Base-by-base conservation (phyloP, 23 tunicate species). In the Trididemnum nubilum region DNA sequence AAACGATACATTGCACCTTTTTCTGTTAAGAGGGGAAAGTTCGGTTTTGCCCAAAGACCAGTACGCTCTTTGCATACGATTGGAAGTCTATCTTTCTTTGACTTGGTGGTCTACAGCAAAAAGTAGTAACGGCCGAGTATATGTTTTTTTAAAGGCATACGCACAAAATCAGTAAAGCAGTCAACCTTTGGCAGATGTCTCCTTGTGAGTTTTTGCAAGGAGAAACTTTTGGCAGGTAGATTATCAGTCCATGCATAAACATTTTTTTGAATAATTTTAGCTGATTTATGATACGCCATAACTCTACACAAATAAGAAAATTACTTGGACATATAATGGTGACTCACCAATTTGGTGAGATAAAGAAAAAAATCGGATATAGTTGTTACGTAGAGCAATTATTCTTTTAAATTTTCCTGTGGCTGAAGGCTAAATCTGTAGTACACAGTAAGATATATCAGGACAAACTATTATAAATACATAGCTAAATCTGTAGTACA, bases 31-130 rank as follows among this genome's bases (percentile, higher is more conserved):
- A 24, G 29, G 23, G n/a, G 70, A 63, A 63, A 63, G 70, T 63
- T 63, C 70, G 22, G 32, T 63, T 63, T 63, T 63, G 70, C 29
- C 23, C 70, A 63, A 63, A 63, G 70, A 63, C 29, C 23, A 63
- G 32, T 63, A 23, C 5, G 32, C 31, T 63, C 70, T 22, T 63
- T 24, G 70, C 70, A 24, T 63, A 23, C 29, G 70, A 24, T 9
- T 63, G 70, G 23, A 44, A 44, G 54, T 44, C n/a, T n/a, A n/a
- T n/a, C n/a, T n/a, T n/a, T n/a, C n/a, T n/a, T n/a, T n/a, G n/a
- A n/a, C n/a, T n/a, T n/a, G n/a, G n/a, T n/a, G n/a, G n/a, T n/a
- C 54, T 63, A 7, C 70, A 63, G 32, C 29, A 63, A 27, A 23
- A 27, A 23, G 70, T 63, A 4, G 70, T 63, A 63, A 23, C 70